Percentiles rank a stretch among this genome's conserved stretches.
Conservation (phyloP, 2,113 vertebrate species). For the Laticauda colubrina region DNA sequence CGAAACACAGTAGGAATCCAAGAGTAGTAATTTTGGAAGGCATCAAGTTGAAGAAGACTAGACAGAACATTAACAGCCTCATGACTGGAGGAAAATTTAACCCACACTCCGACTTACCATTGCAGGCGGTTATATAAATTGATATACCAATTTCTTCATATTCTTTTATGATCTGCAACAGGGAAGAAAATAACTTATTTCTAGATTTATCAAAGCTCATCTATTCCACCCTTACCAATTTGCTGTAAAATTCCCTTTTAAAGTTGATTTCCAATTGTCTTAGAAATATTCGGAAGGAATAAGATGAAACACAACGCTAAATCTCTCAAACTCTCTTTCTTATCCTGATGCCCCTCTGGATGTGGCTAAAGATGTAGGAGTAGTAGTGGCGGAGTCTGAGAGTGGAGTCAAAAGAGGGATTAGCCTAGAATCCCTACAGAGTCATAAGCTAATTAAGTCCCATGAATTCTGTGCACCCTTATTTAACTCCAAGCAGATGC, state of each 20-base stretch:
- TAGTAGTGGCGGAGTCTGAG: too few relatives aligned
- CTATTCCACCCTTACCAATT: background rate
- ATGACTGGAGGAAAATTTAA: accelerated
- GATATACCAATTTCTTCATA: constrained; percentile 80
- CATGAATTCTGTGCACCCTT: too few relatives aligned
- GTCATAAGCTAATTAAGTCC: too few relatives aligned
- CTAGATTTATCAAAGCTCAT: accelerated
- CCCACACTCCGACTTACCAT: constrained; percentile 70
- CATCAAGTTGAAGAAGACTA: background rate
- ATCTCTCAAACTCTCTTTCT: background rate
- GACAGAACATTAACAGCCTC: background rate
- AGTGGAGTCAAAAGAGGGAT: too few relatives aligned
- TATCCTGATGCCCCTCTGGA: background rate
- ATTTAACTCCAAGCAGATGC: too few relatives aligned
- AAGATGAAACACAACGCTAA: background rate
- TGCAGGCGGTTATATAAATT: constrained; percentile 83
- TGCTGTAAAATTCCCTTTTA: background rate
- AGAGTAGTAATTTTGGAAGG: background rate
- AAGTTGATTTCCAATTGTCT: background rate
- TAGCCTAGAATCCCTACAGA: too few relatives aligned
- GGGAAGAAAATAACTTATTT: constrained; percentile 42
- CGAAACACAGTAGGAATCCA: background rate
- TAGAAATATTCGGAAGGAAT: background rate
- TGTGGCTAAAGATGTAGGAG: background rate
- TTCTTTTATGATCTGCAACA: constrained; percentile 86